A percentile compares a stretch with the other conserved stretches of the same genome.
Conservation (phyloP, 2,797 vertebrate genomes). For the Kryptopterus vitreolus region DNA sequence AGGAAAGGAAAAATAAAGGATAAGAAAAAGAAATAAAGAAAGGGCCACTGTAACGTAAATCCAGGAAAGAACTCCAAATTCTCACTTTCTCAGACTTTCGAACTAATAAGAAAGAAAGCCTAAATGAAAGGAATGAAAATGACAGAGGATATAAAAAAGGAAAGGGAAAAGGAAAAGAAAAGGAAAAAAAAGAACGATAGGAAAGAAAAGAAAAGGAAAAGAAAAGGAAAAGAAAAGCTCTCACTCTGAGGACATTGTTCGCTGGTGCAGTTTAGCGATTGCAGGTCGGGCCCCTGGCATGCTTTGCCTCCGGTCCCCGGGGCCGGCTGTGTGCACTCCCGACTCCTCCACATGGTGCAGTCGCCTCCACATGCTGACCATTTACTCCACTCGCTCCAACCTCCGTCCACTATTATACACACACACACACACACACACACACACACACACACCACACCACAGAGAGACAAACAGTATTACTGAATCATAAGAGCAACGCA, state of each 20-base stretch:
- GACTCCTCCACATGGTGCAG: slow-evolving; percentile 92
- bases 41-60: too few species aligned
- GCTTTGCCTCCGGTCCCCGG: slow-evolving; percentile 92
- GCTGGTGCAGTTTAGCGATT: slow-evolving; percentile 94
- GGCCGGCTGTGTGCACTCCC: slow-evolving; percentile 90
- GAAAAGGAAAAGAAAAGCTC: slow-evolving; percentile 45
- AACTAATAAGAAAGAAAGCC: too few species aligned
- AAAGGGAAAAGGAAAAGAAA: too few species aligned
- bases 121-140: too few species aligned
- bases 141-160: too few species aligned
- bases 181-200: too few species aligned
- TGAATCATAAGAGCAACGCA: slow-evolving; percentile 24
- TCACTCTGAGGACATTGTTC: slow-evolving; percentile 95
- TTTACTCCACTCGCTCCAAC: slow-evolving; percentile 95
- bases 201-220: too few species aligned
- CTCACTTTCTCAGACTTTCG: too few species aligned
- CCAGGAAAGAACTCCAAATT: too few species aligned
- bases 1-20: too few species aligned
- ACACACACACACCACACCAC: slow-evolving; percentile 31
- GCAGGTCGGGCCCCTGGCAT: slow-evolving; percentile 86
- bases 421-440: slow-evolving; percentile 39
- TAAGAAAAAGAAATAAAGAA: too few species aligned
- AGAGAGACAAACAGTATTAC: slow-evolving; percentile 14
- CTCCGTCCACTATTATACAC: slow-evolving; percentile 83
- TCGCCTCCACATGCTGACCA: slow-evolving; percentile 91